phyloP scores from a whole-genome alignment of 2,888 invertebrate genomes.

The Diplazon laetatorius region DNA sequence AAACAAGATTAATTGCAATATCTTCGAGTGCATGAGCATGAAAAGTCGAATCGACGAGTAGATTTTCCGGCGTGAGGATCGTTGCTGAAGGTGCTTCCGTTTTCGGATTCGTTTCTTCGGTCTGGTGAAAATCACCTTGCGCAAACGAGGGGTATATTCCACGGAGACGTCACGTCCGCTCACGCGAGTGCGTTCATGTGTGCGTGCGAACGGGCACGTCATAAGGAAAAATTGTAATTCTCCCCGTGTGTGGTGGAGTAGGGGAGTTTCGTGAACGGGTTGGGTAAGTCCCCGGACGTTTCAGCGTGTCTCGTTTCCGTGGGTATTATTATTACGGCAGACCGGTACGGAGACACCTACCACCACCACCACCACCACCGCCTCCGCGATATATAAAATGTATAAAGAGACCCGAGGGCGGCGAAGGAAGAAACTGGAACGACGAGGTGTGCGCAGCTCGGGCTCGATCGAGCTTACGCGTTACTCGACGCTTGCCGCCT shows the following conservation, averaged over 20 bases:
- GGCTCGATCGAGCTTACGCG: conserved; percentile 40
- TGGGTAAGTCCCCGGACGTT: conserved; percentile 16
- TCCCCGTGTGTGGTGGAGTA: too few relatives aligned
- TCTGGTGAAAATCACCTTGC: conserved; percentile 2
- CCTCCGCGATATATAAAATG: background rate
- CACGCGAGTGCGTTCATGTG: background rate
- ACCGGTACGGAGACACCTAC: conserved; percentile 26
- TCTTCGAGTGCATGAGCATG: background rate
- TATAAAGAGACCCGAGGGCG: background rate
- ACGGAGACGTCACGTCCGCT: background rate
- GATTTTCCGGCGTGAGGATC: background rate
- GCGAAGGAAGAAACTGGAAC: conserved; percentile 46
- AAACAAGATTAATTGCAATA: too few relatives aligned
- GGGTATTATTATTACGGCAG: conserved; percentile 4
- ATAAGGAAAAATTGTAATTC: conserved; percentile 17
- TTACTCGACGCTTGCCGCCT: conserved; percentile 59
- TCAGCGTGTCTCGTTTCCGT: conserved; percentile 37
- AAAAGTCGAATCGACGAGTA: background rate
- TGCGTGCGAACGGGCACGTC: conserved; percentile 13
- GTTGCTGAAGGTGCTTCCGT: background rate
- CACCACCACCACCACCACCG: background rate
- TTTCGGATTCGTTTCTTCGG: conserved; percentile 1
- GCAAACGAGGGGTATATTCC: conserved; percentile 16
- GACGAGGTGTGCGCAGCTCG: conserved; percentile 15
- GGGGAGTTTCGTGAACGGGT: background rate